phyloP scores from a whole-genome alignment of 1,140 invertebrate genomes.

The Habropoda laboriosa region DNA sequence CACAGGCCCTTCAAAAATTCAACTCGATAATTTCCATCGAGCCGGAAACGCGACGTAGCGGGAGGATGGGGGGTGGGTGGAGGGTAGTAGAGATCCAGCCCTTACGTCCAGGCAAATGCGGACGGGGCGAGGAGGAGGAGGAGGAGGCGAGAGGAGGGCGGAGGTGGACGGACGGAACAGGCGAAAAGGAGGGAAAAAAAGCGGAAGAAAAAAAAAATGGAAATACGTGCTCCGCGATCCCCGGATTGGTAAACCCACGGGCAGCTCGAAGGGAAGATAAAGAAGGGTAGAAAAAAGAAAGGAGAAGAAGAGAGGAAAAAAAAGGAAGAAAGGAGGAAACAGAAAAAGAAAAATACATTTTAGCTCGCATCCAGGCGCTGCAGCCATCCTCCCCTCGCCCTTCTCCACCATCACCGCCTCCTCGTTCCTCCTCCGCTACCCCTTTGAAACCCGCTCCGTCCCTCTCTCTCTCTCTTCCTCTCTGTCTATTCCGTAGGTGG shows the following conservation, averaged over 20 bases:
- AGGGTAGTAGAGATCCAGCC: constrained; percentile 21
- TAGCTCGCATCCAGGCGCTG: constrained; percentile 70
- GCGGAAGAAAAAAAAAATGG: too few species aligned
- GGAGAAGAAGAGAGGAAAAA: constrained; percentile 68
- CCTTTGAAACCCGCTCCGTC: neutral
- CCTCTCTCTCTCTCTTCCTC: neutral
- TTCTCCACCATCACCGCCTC: too few species aligned
- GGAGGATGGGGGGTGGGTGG: neutral
- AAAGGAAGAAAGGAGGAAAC: constrained; percentile 50
- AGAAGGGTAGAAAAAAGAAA: constrained; percentile 54
- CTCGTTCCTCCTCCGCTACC: too few species aligned
- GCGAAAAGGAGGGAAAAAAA: constrained; percentile 57
- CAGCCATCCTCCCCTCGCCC: constrained; percentile 35
- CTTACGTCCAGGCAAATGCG: constrained; percentile 52
- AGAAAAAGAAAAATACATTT: constrained; percentile 67
- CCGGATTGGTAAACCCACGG: constrained; percentile 68
- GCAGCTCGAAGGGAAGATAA: constrained; percentile 67
- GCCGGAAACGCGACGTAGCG: neutral
- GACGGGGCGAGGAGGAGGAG: neutral
- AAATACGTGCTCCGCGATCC: constrained; percentile 58
- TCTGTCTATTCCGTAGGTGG: constrained; percentile 59
- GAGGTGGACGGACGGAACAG: constrained; percentile 14
- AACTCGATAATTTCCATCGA: constrained; percentile 63
- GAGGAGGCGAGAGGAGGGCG: too few species aligned
- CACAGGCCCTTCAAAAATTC: constrained; percentile 46